Percentiles rank a stretch among this genome's conserved stretches.
Evolutionary conservation across 2,888 invertebrate genomes (phyloP).

Genomic region (Agrenia bidenticulata): DNA sequence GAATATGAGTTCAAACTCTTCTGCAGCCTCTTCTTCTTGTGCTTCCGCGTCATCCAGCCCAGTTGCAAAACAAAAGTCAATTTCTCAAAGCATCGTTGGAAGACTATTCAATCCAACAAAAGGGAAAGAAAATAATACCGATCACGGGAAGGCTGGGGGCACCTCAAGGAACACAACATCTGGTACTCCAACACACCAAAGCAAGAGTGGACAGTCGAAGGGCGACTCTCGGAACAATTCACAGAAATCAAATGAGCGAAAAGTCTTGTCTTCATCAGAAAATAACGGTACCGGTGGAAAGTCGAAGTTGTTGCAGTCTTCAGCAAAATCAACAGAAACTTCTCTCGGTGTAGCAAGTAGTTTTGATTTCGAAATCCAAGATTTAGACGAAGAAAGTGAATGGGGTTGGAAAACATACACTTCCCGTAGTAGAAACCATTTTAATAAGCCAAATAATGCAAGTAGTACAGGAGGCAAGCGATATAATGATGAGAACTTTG

Average conservation of each 20-base stretch:
- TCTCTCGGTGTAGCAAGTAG: background rate
- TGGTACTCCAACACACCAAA: slow-evolving; percentile 36
- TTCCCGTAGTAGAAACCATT: slow-evolving; percentile 23
- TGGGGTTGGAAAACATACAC: slow-evolving; percentile 41
- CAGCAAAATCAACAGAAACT: background rate
- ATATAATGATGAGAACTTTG: background rate
- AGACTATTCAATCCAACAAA: slow-evolving; percentile 18
- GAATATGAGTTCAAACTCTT: slow-evolving; percentile 35
- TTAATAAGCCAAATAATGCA: slow-evolving; percentile 26
- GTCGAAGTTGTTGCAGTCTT: background rate
- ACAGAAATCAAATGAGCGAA: slow-evolving; percentile 15
- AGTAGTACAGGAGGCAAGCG: slow-evolving; percentile 19
- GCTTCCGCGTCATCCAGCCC: slow-evolving; percentile 48
- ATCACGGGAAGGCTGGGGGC: slow-evolving; percentile 8
- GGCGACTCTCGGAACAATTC: background rate
- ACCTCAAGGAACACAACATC: slow-evolving; percentile 17
- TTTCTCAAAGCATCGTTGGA: slow-evolving; percentile 17
- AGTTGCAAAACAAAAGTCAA: slow-evolving; percentile 35
- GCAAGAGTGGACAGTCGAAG: background rate
- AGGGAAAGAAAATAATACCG: slow-evolving; percentile 44
- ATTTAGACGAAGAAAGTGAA: slow-evolving; percentile 6
- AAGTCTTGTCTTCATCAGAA: slow-evolving; percentile 24
- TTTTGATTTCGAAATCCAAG: slow-evolving; percentile 9
- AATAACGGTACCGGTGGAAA: slow-evolving; percentile 8
- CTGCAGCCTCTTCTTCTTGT: slow-evolving; percentile 45